Percentiles rank a stretch among this genome's conserved stretches.
phyloP scores from a whole-genome alignment of 2,797 vertebrate genomes.

The Hemibagrus guttatus region DNA sequence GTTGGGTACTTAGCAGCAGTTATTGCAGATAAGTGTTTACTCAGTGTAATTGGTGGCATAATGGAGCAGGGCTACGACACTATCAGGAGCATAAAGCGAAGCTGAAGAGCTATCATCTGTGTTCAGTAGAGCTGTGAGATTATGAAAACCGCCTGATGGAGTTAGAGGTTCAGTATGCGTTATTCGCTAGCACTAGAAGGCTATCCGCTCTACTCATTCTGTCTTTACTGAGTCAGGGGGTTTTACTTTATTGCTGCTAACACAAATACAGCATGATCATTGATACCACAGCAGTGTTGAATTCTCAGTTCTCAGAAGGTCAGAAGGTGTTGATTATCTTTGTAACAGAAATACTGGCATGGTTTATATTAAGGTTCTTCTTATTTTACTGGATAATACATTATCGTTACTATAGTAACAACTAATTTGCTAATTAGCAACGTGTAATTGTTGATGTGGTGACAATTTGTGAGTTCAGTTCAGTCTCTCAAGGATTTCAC shows the following conservation, averaged over 20 bases:
- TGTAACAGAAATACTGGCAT: background rate
- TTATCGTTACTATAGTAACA: background rate
- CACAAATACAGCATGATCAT: background rate
- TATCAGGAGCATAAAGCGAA: slow-evolving; percentile 17
- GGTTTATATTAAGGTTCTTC: background rate
- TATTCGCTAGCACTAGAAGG: background rate
- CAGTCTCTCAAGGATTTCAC: too few relatives aligned
- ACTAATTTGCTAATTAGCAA: background rate
- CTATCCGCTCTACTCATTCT: background rate
- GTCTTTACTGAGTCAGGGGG: background rate
- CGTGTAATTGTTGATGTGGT: background rate
- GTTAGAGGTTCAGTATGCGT: background rate
- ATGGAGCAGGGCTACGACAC: slow-evolving; percentile 8
- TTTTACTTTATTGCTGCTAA: background rate
- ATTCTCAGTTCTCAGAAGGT: background rate
- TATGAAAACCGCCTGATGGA: background rate
- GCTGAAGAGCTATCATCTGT: background rate
- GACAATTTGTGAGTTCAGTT: background rate
- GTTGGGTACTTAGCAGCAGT: background rate
- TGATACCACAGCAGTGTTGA: background rate
- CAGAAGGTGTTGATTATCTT: background rate
- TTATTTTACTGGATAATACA: background rate
- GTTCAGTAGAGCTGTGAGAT: background rate
- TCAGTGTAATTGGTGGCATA: slow-evolving; percentile 19
- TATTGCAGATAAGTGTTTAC: slow-evolving; percentile 23